These are phyloP conservation scores for Plusia festucae DNA, from an alignment of 2,888 invertebrate genomes.

Conservation along the genomic window DNA sequence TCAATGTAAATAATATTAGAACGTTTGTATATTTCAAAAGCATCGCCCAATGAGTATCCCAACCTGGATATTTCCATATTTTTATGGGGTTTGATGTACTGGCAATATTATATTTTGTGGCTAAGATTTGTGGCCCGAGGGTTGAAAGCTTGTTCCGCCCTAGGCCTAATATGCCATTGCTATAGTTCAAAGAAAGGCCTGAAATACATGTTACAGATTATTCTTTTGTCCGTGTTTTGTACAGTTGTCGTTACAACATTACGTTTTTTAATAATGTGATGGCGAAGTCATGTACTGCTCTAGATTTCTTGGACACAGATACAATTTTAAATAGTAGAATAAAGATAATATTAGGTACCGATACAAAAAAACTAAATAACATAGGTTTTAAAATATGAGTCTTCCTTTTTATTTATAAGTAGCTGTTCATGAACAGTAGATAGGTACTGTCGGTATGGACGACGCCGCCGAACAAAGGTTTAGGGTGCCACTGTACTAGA, in stretches of 20 bases:
- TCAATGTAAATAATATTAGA: no score
- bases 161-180: conserved; percentile 14
- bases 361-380: neutral
- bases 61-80: neutral
- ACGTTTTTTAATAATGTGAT: no score
- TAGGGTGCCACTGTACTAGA: conserved; percentile 1
- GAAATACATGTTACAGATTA: conserved; percentile 13
- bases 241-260: neutral
- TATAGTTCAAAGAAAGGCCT: conserved; percentile 42
- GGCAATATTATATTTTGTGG: conserved; percentile 34
- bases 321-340: neutral
- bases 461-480: conserved; percentile 2
- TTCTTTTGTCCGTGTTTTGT: neutral
- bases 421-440: neutral
- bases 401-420: neutral
- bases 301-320: neutral
- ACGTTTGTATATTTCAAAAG: neutral
- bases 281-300: no score
- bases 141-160: conserved; percentile 14
- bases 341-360: neutral
- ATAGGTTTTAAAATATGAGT: neutral
- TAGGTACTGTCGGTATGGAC: neutral
- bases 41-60: neutral
- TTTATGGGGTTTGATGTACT: conserved; percentile 33
- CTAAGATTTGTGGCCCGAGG: conserved; percentile 29